These are phyloP conservation scores for Synergus laeviventris DNA, from an alignment of 2,888 invertebrate species.

Conservation along the genomic window DNA sequence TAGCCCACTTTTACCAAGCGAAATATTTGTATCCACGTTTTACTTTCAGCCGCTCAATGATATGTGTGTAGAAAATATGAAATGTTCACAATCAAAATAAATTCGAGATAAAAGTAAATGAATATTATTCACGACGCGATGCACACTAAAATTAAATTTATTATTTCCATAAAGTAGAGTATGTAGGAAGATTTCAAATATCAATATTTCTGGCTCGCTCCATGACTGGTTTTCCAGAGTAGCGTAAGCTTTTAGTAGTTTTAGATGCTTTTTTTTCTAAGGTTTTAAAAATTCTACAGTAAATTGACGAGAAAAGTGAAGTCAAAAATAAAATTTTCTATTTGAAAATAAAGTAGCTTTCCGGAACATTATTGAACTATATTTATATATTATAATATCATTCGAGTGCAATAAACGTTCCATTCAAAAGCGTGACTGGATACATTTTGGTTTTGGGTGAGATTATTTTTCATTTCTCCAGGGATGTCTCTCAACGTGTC, in stretches of 20 bases:
- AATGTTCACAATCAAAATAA: not conserved
- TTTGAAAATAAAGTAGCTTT: not conserved
- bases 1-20: too few relatives aligned
- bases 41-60: not conserved
- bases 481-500: conserved; percentile 17
- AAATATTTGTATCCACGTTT: too few relatives aligned
- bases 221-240: too few relatives aligned
- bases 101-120: not conserved
- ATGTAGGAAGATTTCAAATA: not conserved
- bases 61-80: not conserved
- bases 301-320: too few relatives aligned
- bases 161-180: not conserved
- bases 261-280: too few relatives aligned
- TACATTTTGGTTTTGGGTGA: conserved; percentile 17
- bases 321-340: too few relatives aligned
- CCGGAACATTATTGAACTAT: not conserved
- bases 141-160: not conserved
- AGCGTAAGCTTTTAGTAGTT: too few relatives aligned
- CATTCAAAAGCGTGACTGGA: conserved; percentile 2
- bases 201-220: not conserved
- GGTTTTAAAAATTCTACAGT: too few relatives aligned
- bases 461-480: conserved; percentile 54
- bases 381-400: not conserved
- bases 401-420: not conserved
- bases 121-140: not conserved